These are phyloP conservation scores for Channa argus DNA, from an alignment of 2,113 vertebrate genomes.

Conservation along the genomic window DNA sequence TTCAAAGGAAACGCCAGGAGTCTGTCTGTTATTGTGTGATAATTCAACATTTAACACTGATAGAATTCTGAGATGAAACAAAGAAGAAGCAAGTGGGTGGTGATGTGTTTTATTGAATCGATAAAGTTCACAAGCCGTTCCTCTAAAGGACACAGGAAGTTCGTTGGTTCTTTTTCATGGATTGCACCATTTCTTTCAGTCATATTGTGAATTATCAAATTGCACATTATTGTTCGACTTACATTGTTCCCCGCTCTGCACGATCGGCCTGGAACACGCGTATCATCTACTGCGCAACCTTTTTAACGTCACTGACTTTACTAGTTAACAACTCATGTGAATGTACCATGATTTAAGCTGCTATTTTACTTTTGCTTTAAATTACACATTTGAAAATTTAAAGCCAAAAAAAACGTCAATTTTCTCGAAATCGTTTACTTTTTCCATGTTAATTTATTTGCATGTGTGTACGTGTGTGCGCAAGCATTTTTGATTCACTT, in stretches of 20 bases:
- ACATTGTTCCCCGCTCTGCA: slow-evolving; percentile 45
- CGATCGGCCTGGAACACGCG: slow-evolving; percentile 47
- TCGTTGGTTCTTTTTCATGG: slow-evolving; percentile 29
- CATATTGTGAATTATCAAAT: slow-evolving; percentile 48
- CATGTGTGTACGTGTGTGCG: slow-evolving; percentile 61
- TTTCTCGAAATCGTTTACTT: slow-evolving; percentile 63
- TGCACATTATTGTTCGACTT: slow-evolving; percentile 48
- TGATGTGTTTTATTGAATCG: background rate
- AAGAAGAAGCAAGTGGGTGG: background rate
- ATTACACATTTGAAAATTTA: slow-evolving; percentile 53
- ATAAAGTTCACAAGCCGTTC: background rate
- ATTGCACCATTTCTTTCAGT: slow-evolving; percentile 47
- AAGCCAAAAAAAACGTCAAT: slow-evolving; percentile 65
- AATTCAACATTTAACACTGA: slow-evolving; percentile 16
- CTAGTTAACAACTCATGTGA: slow-evolving; percentile 58
- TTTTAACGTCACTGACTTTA: slow-evolving; percentile 41
- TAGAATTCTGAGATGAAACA: background rate
- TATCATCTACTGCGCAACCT: slow-evolving; percentile 20
- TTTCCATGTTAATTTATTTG: slow-evolving; percentile 82
- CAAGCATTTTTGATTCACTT: slow-evolving; percentile 49
- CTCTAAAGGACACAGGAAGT: slow-evolving; percentile 37
- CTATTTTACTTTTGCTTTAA: slow-evolving; percentile 69
- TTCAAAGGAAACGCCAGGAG: slow-evolving; percentile 20
- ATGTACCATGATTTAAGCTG: slow-evolving; percentile 73
- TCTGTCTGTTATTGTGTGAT: slow-evolving; percentile 6